phyloP scores from a whole-genome alignment of 2,797 vertebrate species.

The Chromobotia macracanthus region DNA sequence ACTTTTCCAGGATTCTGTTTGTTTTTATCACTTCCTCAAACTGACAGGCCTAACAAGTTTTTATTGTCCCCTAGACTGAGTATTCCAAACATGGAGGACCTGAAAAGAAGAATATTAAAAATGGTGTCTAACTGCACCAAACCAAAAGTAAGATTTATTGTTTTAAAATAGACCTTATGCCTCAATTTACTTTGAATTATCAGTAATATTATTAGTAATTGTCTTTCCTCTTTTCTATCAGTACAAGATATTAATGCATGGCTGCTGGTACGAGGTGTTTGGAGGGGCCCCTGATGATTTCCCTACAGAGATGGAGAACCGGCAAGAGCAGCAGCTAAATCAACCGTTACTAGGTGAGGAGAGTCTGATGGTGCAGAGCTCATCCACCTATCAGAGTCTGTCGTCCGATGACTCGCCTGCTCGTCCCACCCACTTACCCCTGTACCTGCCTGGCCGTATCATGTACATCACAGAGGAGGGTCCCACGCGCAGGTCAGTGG shows the following conservation, averaged over 20 bases:
- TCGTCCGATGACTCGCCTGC: slow-evolving; percentile 81
- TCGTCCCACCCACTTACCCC: slow-evolving; percentile 79
- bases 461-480: slow-evolving; percentile 89
- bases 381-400: slow-evolving; percentile 83
- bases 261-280: slow-evolving; percentile 93
- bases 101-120: slow-evolving; percentile 89
- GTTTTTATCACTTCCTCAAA: slow-evolving; percentile 42
- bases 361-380: slow-evolving; percentile 82
- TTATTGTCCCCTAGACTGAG: slow-evolving; percentile 81
- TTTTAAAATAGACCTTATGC: neutral
- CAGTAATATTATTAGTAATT: neutral
- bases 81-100: slow-evolving; percentile 92
- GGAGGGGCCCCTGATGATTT: slow-evolving; percentile 87
- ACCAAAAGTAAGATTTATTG: slow-evolving; percentile 84
- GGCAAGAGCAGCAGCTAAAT: slow-evolving; percentile 77
- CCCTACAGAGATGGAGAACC: slow-evolving; percentile 89
- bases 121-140: slow-evolving; percentile 93
- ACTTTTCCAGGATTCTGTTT: neutral
- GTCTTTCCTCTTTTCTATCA: slow-evolving; percentile 61
- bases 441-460: slow-evolving; percentile 89
- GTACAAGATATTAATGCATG: slow-evolving; percentile 92
- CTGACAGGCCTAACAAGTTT: neutral
- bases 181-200: neutral
- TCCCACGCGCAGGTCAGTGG: slow-evolving; percentile 80
- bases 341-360: slow-evolving; percentile 92